Conservation (phyloP, 2,888 invertebrate species). For the Habrosyne pyritoides region DNA sequence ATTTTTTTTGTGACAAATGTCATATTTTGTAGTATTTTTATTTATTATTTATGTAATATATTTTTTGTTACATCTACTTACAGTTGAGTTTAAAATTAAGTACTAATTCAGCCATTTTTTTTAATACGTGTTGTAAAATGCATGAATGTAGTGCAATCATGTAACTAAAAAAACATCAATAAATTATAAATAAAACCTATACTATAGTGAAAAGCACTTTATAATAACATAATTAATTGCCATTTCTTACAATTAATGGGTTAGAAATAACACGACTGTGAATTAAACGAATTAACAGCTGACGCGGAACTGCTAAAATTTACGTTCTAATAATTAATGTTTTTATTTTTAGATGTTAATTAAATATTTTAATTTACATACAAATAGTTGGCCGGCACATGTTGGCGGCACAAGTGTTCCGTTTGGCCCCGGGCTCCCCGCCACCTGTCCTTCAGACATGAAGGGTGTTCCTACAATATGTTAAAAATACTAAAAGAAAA, state of each 20-base stretch:
- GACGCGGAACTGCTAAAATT: slow-evolving; percentile 33
- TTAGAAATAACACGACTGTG: background rate
- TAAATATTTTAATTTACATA: slow-evolving; percentile 60
- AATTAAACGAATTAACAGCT: slow-evolving; percentile 23
- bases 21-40: slow-evolving; percentile 35
- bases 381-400: slow-evolving; percentile 44
- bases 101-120: too few relatives aligned
- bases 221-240: background rate
- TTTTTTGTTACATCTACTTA: too few relatives aligned
- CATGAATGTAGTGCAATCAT: too few relatives aligned
- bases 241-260: background rate
- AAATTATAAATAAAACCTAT: background rate
- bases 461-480: background rate
- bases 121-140: too few relatives aligned
- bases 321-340: slow-evolving; percentile 41
- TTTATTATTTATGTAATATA: too few relatives aligned
- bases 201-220: background rate
- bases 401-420: slow-evolving; percentile 40
- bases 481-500: background rate
- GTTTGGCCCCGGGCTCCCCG: slow-evolving; percentile 59
- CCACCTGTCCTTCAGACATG: slow-evolving; percentile 55
- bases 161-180: too few relatives aligned
- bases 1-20: slow-evolving; percentile 36
- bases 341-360: slow-evolving; percentile 58
- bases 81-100: background rate